Base-by-base conservation (phyloP, 2,888 invertebrate species). In the Scaeva pyrastri region DNA sequence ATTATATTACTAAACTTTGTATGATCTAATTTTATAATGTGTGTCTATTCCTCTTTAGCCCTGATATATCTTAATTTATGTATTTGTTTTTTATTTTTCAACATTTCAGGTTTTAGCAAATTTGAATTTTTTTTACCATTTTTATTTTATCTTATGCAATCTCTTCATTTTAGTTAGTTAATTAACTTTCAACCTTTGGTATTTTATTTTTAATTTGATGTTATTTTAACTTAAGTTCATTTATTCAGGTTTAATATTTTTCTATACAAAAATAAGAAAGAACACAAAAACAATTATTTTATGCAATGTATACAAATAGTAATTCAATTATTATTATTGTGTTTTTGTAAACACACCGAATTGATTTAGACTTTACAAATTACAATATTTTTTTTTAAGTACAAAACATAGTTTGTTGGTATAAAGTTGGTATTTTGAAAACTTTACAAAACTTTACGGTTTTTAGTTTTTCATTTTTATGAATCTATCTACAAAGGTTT, bases 261-360 rank as follows among this genome's bases (percentile, higher is more conserved):
- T n/a, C 3, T 5, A 31, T 12, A n/a, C 31, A 16, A 19, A 48
- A 66, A 50, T 36, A 2, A 2, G 8, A 31, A 31, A 31, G 31
- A 31, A n/a, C n/a, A n/a, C n/a, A 36, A 39, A 19, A 58, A 58
- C 36, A 36, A 39, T 19, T 1, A 6, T 19, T 11, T 39, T 60
- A 21, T 60, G 10, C 7, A 39, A 19, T 39, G 23, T 68, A 39
- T 10, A 39, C 23, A 50, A 66, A 50, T 21, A 19, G 7, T 66
- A 39, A 56, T 73, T 80, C 62, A 45, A 12, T 55, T 55, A 23
- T 88, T 87, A n/a, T n/a, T n/a, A n/a, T n/a, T n/a, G n/a, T n/a
- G n/a, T n/a, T n/a, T n/a, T n/a, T n/a, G n/a, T 60, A 83, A 31
- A 88, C 88, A 87, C 87, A 89, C 58, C 88, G 86, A 87, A 88